Percentiles rank a stretch among this genome's conserved stretches.
Conservation (phyloP, 1,140 invertebrate species). For the Gerris buenoi region DNA sequence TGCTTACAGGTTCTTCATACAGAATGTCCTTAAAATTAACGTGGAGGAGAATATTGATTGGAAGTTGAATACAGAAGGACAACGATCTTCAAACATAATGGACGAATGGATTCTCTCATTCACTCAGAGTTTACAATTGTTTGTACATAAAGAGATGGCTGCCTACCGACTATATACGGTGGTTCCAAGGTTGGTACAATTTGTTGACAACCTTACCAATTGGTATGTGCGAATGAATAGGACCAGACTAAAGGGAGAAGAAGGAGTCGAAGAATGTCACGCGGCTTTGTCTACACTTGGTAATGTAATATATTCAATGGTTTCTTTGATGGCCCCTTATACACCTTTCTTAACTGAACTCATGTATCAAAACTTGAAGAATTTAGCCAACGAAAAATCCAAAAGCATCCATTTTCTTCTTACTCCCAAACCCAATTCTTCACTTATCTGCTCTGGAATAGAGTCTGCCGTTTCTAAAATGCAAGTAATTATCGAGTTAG, state of each 20-base stretch:
- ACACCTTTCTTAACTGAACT: constrained; percentile 93
- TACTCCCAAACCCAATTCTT: constrained; percentile 53
- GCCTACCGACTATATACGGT: constrained; percentile 91
- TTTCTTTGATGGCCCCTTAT: constrained; percentile 88
- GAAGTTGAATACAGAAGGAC: constrained; percentile 33
- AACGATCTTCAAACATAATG: constrained; percentile 63
- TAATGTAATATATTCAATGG: constrained; percentile 75
- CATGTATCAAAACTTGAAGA: constrained; percentile 79
- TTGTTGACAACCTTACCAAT: constrained; percentile 94
- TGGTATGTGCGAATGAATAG: constrained; percentile 98
- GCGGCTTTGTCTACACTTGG: constrained; percentile 77
- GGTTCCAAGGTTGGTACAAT: constrained; percentile 81
- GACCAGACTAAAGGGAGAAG: constrained; percentile 73
- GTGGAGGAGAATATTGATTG: constrained; percentile 33
- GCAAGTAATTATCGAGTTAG: constrained; percentile 91
- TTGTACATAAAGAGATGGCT: constrained; percentile 84
- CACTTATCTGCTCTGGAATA: constrained; percentile 68
- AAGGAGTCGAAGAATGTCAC: constrained; percentile 53
- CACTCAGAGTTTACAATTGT: constrained; percentile 66
- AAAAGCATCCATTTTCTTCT: constrained; percentile 79
- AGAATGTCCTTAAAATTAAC: constrained; percentile 16
- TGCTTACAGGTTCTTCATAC: constrained; percentile 87
- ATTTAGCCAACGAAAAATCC: constrained; percentile 29
- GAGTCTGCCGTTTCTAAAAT: constrained; percentile 80
- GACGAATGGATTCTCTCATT: constrained; percentile 96